Conservation (phyloP, 2,888 invertebrate genomes). For the Dryadula phaetusa region DNA sequence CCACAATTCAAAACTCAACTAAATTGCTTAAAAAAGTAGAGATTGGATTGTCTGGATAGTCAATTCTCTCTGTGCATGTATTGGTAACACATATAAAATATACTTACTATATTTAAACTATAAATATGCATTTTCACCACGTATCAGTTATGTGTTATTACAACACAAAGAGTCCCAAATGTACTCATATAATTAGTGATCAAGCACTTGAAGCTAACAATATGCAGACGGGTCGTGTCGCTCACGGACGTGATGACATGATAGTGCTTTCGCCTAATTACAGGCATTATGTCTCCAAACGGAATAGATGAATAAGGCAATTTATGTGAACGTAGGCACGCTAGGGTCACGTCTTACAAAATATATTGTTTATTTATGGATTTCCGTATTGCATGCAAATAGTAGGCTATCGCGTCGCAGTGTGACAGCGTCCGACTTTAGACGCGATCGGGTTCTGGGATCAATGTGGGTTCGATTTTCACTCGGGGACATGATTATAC, state of each 20-base stretch:
- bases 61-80: no score
- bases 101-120: no score
- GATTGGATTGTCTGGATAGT: no score
- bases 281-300: constrained; percentile 57
- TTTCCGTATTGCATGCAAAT: no score
- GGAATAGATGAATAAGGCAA: constrained; percentile 44
- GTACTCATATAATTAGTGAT: constrained; percentile 11
- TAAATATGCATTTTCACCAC: background rate
- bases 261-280: constrained; percentile 74
- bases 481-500: no score
- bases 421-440: no score
- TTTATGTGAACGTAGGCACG: constrained; percentile 16
- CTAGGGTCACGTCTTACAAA: constrained; percentile 29
- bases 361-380: constrained; percentile 1
- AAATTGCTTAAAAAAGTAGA: no score
- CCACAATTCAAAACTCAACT: no score
- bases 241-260: constrained; percentile 60
- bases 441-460: no score
- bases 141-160: background rate
- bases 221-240: constrained; percentile 30
- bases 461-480: no score
- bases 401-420: no score
- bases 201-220: constrained; percentile 13
- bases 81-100: no score
- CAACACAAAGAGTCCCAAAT: constrained; percentile 2